phyloP scores from a whole-genome alignment of 2,113 vertebrate species.

The Menidia beryllina region DNA sequence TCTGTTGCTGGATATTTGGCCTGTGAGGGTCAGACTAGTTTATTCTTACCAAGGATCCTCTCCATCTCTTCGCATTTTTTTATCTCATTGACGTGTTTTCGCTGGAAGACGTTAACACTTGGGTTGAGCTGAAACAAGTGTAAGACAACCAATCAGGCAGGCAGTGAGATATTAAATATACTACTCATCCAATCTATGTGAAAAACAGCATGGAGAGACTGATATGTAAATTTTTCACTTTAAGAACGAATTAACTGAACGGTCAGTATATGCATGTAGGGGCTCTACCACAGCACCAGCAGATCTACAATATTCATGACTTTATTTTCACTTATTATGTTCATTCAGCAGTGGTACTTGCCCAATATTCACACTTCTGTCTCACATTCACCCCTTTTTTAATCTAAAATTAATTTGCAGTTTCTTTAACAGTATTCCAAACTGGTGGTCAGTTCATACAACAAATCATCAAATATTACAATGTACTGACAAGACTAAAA shows the following conservation, averaged over 20 bases:
- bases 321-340: not conserved
- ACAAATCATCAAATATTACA: too few species aligned
- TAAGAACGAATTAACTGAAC: not conserved
- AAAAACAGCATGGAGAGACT: not conserved
- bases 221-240: not conserved
- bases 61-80: slow-evolving; percentile 98
- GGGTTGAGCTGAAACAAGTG: slow-evolving; percentile 90
- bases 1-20: not conserved
- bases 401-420: not conserved
- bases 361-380: too few species aligned
- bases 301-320: too few species aligned
- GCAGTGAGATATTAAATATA: not conserved
- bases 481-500: too few species aligned
- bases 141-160: slow-evolving; percentile 10
- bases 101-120: slow-evolving; percentile 92
- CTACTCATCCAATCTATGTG: not conserved
- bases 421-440: not conserved
- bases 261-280: not conserved
- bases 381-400: not conserved
- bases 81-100: slow-evolving; percentile 95
- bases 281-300: not conserved
- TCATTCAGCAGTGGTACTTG: not conserved
- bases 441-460: too few species aligned
- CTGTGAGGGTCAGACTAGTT: not conserved
- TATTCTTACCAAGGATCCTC: slow-evolving; percentile 90